Base-by-base conservation (phyloP, 2,113 vertebrate species). In the Alligator sinensis region DNA sequence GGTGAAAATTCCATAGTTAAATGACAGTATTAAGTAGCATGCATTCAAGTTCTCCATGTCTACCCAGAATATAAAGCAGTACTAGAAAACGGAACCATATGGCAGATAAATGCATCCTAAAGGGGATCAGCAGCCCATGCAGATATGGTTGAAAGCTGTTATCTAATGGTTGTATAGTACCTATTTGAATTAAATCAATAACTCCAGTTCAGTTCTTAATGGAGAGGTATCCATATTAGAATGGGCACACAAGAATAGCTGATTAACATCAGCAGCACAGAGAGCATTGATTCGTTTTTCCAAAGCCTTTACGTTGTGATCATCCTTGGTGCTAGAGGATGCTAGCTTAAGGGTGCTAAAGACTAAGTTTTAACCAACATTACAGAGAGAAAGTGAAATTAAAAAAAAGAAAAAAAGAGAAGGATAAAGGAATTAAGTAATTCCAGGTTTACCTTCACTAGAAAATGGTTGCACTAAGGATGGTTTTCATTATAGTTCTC, bases 21-120 rank as follows among this genome's bases (percentile, higher is more conserved):
- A 25, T 27, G 62, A 63, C 12, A 63, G 21, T 63, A 27, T 27
- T 63, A 63, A 63, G 25, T 27, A 63, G 62, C 74, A 89, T 63
- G 75, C 82, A 90, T 62, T 13, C 81, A 74, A 90, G 62, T 22
- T 92, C 68, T 83, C 24, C 84, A 30, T 17, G 57, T 76, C 76
- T 88, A 66, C 27, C 78, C 54, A 77, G 63, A 81, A 85, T 61
- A 96, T 68, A 79, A 2, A 88, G 30, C 72, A 87, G 82, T 58
- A 87, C 90, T 90, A 92, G 92, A 63, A 92, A 91, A 91, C 18
- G 83, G 38, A 89, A 91, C 54, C 81, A 87, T 60, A 54, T 24
- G 60, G 59, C 84, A 21, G 75, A 22, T 82, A 84, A 84, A 87
- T 86, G 77, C 87, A 68, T 85, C 90, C 68, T 84, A 63, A 62